Base-by-base conservation (phyloP, 2,113 vertebrate genomes). In the Gambusia holbrooki region DNA sequence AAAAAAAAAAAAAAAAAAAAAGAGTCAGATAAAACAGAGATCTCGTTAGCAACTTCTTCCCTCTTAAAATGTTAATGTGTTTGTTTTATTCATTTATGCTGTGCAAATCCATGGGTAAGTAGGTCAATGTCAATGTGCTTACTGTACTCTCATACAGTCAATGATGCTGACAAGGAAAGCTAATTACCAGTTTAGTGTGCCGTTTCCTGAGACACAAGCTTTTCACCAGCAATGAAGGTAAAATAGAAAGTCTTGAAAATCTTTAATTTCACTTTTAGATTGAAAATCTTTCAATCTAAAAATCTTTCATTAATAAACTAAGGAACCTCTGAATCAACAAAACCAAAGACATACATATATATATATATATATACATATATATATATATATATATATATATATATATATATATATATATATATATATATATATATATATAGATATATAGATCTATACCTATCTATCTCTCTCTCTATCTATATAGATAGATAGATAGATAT, bases 251-350 rank as follows among this genome's bases (percentile, higher is more conserved):
- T 74, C 51, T 51, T 77, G 17, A 9, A 10, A 30, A 63, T 71
- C 35, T 68, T 70, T 87, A 71, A 84, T 74, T 85, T 35, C 33
- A 33, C 7, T 33, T 33, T 33, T 7, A 8, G 32, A 33, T 8
- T 33, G 32, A 33, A 33, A 33, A 33, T 33, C 32, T 33, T 33
- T 33, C 32, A 33, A 33, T 33, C 84, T 70, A 76, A 74, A 25
- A 30, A 63, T 71, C 35, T 68, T 70, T 87, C 73, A 84, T 74
- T 85, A 71, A 69, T 62, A 14, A 79, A 71, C 2, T 28, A 25
- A 48, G 28, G 0, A 2, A 61, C 63, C 35, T 76, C 62, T 30
- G 25, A 45, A 12, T 27, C 69, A 62, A 61, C 28, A 60, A 30
- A 67, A 3, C 12, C 32, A 61, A 2, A 8, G 12, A 27, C 17